Evolutionary conservation across 2,113 vertebrate genomes (phyloP).

Genomic region (Hymenochirus boettgeri): DNA sequence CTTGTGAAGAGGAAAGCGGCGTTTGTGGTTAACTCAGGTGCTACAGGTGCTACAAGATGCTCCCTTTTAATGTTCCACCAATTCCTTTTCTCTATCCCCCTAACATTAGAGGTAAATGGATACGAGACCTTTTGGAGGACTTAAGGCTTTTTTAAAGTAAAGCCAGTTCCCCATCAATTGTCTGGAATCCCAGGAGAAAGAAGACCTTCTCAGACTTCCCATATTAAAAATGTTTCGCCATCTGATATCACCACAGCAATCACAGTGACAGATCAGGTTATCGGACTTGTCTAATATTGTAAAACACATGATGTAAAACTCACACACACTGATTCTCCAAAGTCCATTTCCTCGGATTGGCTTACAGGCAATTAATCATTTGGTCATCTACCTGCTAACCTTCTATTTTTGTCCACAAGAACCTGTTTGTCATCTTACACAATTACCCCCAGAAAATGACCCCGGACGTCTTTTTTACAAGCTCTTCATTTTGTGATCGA

Average conservation of each 20-base stretch:
- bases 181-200: neutral
- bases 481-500: constrained; percentile 37
- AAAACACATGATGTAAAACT: constrained; percentile 44
- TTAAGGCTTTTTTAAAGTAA: neutral
- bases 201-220: neutral
- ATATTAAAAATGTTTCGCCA: neutral
- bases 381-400: constrained; percentile 61
- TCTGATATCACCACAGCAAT: constrained; percentile 43
- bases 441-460: constrained; percentile 37
- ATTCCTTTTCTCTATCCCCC: no score
- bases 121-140: no score
- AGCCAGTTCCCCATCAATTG: neutral
- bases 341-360: constrained; percentile 57
- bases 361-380: constrained; percentile 73
- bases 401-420: constrained; percentile 50
- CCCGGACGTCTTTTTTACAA: constrained; percentile 24
- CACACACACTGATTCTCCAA: constrained; percentile 56
- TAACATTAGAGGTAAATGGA: no score
- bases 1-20: no score
- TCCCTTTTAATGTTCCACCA: no score
- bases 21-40: no score
- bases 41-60: no score
- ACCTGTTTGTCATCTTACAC: constrained; percentile 41
- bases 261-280: constrained; percentile 51
- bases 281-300: constrained; percentile 47